Evolutionary conservation across 1,140 invertebrate species (phyloP).

Genomic region (Brachionus sp.): DNA sequence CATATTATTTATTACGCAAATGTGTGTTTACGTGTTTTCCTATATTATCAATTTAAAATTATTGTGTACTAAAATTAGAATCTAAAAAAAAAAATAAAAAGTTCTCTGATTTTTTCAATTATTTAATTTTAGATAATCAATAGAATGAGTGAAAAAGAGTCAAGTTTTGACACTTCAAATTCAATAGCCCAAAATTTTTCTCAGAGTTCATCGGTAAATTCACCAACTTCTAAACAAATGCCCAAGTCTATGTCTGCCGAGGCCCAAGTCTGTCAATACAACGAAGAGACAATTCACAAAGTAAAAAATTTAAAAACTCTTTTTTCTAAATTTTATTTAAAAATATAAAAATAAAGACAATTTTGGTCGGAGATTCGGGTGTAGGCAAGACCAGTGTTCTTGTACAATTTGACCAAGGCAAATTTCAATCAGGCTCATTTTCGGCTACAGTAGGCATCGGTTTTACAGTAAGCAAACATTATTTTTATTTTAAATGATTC

Average conservation of each 20-base stretch:
- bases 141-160: slow-evolving; percentile 1
- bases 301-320: slow-evolving; percentile 30
- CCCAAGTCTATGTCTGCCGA: neutral
- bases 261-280: neutral
- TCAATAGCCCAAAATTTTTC: slow-evolving; percentile 14
- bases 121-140: neutral
- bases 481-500: neutral
- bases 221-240: neutral
- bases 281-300: slow-evolving; percentile 43
- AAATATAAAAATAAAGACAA: slow-evolving; percentile 64
- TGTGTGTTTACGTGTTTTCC: neutral
- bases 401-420: slow-evolving; percentile 86
- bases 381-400: slow-evolving; percentile 91
- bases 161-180: neutral
- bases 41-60: neutral
- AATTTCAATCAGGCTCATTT: slow-evolving; percentile 64
- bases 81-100: neutral
- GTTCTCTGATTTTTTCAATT: neutral
- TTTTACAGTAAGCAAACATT: slow-evolving; percentile 68
- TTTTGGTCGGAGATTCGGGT: slow-evolving; percentile 84
- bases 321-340: slow-evolving; percentile 60
- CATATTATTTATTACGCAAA: neutral
- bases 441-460: slow-evolving; percentile 58
- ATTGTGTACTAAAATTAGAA: neutral
- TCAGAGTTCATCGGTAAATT: neutral